Conservation (phyloP, 2,797 vertebrate species). For the Danio tinwini region DNA sequence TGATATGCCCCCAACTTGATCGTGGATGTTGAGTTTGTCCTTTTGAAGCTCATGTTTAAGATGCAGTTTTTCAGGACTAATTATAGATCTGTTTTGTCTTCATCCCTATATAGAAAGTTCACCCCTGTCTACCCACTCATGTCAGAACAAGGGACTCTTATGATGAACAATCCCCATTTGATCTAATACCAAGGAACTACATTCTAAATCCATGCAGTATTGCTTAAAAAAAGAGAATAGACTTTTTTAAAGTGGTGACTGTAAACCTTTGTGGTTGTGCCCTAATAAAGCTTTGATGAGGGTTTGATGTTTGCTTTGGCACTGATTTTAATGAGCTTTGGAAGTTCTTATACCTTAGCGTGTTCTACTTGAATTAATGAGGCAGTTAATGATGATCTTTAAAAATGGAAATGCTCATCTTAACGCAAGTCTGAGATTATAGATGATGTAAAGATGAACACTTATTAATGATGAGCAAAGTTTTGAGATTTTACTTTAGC, state of each 20-base stretch:
- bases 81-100: constrained; percentile 15
- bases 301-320: constrained; percentile 25
- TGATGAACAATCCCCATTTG: constrained; percentile 28
- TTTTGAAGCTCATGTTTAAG: constrained; percentile 41
- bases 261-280: not conserved
- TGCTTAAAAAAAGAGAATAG: not conserved
- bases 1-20: constrained; percentile 6
- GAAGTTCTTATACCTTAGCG: constrained; percentile 21
- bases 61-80: constrained; percentile 4
- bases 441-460: constrained; percentile 17
- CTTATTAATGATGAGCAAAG: not conserved
- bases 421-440: not conserved
- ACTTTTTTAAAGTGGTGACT: not conserved
- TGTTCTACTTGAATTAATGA: constrained; percentile 35
- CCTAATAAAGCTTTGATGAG: constrained; percentile 10
- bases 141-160: constrained; percentile 25
- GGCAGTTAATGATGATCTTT: constrained; percentile 30
- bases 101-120: constrained; percentile 9
- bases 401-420: constrained; percentile 16
- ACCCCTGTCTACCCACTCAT: constrained; percentile 25
- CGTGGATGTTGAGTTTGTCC: not conserved
- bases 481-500: not conserved
- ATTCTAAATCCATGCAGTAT: not conserved
- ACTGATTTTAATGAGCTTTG: constrained; percentile 24
- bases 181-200: constrained; percentile 2